Evolutionary conservation across 2,888 invertebrate genomes (phyloP), one percentile per base, ranked within the genome.

Genomic region (Oscheius sp.): DNA sequence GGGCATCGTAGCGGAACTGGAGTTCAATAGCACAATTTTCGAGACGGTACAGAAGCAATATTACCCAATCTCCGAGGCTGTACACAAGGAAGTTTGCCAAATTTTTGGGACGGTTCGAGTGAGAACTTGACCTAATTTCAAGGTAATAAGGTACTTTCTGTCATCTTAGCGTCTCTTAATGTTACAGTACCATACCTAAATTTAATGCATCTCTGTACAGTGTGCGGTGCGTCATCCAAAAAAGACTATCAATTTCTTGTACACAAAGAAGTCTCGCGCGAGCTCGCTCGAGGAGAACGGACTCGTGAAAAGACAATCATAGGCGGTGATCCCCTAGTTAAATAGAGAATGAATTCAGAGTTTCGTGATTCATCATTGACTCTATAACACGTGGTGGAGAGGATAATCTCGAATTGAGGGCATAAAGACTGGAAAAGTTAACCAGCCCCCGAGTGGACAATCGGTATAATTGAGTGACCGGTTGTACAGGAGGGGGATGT

Each of bases 401-500:
- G 32, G 42, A 9, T 13, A 62, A 33, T 13, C 42, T 32, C n/a
- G 33, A 9, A 62, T 50, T 35, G 50, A 50, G 50, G 65, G 48
- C 32, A 63, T 13, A 48, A 48, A 48, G 48, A 65, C 47, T 32
- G 65, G 21, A 50, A 42, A 63, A 63, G 37, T 60, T 7, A 33
- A 7, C 35, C 37, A 37, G 11, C n/a, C 21, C 21, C 35, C 35
- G 37, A 63, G 63, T n/a, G 42, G 42, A 42, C 63, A 33, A 63
- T 47, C 63, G 63, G 29, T 63, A 21, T 63, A 63, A 63, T 63
- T 48, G 63, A 32, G 48, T 63, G 50, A 48, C 63, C 63, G 63
- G 63, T 63, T 48, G 32, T 29, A 33, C 32, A 13, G 2, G 55
- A 66, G 42, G 35, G 50, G 11, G 32, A 35, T 13, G 32, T 3